These are phyloP conservation scores for Pagrus major DNA, from an alignment of 2,113 vertebrate genomes.

Conservation along the genomic window DNA sequence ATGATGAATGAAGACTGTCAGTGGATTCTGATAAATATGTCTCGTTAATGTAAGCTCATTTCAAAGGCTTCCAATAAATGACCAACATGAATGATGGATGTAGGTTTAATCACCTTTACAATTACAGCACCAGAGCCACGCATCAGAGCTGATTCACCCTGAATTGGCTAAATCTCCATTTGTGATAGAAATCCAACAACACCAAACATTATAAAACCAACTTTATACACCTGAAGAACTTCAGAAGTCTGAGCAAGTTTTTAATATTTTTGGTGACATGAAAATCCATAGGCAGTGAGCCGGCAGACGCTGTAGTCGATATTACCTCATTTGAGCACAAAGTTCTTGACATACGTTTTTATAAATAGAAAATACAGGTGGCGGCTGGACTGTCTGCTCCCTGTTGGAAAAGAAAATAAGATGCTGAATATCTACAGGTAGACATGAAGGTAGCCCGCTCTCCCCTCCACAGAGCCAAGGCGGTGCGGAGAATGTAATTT, in stretches of 20 bases:
- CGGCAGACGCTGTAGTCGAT: background rate
- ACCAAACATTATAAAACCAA: background rate
- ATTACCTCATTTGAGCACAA: conserved; percentile 17
- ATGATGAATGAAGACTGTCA: too few relatives aligned
- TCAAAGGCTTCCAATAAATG: background rate
- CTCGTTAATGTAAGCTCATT: too few relatives aligned
- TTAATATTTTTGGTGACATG: conserved; percentile 7
- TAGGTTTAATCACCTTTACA: background rate
- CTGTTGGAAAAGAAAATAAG: conserved; percentile 23
- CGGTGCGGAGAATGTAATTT: conserved; percentile 57
- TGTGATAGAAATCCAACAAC: background rate
- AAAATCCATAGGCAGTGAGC: background rate
- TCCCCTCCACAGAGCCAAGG: conserved; percentile 26
- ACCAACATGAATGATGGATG: background rate
- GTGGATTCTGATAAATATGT: background rate
- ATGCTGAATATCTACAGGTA: conserved; percentile 22
- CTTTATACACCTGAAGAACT: background rate
- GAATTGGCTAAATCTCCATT: background rate
- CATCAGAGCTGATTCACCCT: background rate
- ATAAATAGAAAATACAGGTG: conserved; percentile 24
- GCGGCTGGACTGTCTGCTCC: conserved; percentile 5
- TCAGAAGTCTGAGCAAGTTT: background rate
- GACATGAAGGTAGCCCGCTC: conserved; percentile 7
- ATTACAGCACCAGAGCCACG: background rate
- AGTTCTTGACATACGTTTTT: conserved; percentile 19